These are phyloP conservation scores for Peucedramus taeniatus DNA, from an alignment of 2,113 vertebrate species.

Conservation along the genomic window DNA sequence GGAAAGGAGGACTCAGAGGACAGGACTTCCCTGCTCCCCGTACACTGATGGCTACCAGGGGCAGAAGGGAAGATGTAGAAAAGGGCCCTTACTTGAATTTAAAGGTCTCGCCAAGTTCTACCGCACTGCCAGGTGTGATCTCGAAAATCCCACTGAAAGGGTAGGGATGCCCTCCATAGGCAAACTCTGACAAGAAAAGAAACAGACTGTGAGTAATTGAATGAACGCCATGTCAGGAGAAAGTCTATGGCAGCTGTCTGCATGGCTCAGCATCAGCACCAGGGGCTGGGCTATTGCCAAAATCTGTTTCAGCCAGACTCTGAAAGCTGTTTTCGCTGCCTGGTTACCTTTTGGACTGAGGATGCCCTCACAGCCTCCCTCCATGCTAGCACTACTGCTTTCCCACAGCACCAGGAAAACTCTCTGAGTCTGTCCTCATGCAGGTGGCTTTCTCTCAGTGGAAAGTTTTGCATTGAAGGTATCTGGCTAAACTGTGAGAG, in stretches of 20 bases:
- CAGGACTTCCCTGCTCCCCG: not conserved
- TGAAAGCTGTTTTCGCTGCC: not conserved
- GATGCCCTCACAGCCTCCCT: not conserved
- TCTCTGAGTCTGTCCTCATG: accelerated
- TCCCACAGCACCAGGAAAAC: not conserved
- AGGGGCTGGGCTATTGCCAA: not conserved
- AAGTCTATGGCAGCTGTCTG: constrained; percentile 14
- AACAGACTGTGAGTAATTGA: constrained; percentile 49
- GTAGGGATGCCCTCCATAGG: constrained; percentile 92
- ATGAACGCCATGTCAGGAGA: not conserved
- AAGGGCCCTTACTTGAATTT: constrained; percentile 90
- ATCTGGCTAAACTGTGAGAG: not conserved
- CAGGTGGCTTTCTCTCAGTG: not conserved
- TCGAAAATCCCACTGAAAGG: constrained; percentile 95
- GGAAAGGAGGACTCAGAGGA: not conserved
- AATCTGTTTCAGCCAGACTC: not conserved
- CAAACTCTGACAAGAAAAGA: constrained; percentile 82
- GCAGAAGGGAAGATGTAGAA: not conserved
- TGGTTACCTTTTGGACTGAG: not conserved
- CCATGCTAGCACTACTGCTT: not conserved
- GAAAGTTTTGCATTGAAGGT: not conserved
- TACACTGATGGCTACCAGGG: not conserved
- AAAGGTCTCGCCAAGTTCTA: constrained; percentile 92
- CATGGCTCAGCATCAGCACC: not conserved
- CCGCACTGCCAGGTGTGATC: constrained; percentile 87